Percentiles rank a stretch among this genome's conserved stretches.
These are phyloP conservation scores for Pelodiscus sinensis DNA, from an alignment of 2,113 vertebrate species.

Conservation along the genomic window DNA sequence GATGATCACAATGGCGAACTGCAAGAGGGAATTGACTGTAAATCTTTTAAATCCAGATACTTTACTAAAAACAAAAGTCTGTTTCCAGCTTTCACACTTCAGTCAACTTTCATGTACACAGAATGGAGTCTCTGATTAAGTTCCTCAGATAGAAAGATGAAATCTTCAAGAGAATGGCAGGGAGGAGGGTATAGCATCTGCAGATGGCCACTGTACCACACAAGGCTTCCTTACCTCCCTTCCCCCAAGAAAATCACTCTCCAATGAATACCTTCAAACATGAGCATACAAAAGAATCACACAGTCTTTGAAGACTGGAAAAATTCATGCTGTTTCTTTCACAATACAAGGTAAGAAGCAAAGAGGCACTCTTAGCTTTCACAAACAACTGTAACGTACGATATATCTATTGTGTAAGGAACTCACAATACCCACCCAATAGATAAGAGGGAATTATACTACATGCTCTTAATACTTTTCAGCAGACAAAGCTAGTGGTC, in stretches of 20 bases:
- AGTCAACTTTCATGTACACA: conserved; percentile 44
- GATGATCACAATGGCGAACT: background rate
- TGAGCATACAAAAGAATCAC: background rate
- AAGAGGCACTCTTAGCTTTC: conserved; percentile 1
- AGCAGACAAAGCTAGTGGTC: background rate
- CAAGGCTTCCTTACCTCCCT: conserved; percentile 17
- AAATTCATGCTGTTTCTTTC: background rate
- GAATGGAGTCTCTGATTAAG: conserved; percentile 55
- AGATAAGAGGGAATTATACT: background rate
- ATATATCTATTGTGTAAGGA: background rate
- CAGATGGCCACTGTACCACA: conserved; percentile 25
- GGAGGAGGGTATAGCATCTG: conserved; percentile 61
- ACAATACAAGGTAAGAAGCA: background rate
- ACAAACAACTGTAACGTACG: background rate
- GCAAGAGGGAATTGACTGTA: conserved; percentile 17
- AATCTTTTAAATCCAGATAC: conserved; percentile 36
- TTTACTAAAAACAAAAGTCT: conserved; percentile 42
- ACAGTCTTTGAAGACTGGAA: background rate
- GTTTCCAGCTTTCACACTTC: conserved; percentile 23
- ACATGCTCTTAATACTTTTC: background rate
- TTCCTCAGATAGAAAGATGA: conserved; percentile 49
- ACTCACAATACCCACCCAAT: background rate
- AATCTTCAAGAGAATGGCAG: conserved; percentile 9
- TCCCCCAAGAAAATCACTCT: conserved; percentile 43
- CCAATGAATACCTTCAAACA: conserved; percentile 35